These are phyloP conservation scores for Plebejus melissa DNA, from an alignment of 2,888 invertebrate genomes.

Conservation along the genomic window DNA sequence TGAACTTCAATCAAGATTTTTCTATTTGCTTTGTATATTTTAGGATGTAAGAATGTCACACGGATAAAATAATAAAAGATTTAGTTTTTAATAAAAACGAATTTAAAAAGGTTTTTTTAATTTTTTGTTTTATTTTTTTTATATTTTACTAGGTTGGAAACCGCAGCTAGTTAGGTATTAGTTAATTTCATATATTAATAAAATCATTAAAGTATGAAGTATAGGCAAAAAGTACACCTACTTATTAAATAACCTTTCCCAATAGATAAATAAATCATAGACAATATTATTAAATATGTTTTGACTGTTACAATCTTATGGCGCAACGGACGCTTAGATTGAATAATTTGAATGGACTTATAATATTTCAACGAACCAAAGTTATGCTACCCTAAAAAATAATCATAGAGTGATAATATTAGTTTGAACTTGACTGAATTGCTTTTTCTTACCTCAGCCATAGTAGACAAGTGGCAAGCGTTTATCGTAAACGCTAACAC, in stretches of 20 bases:
- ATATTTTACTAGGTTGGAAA: background rate
- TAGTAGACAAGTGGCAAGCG: too few relatives aligned
- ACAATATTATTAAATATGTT: background rate
- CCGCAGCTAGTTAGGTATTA: too few relatives aligned
- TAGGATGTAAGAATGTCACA: background rate
- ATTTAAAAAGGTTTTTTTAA: background rate
- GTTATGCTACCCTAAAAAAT: background rate
- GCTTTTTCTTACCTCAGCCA: too few relatives aligned
- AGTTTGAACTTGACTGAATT: background rate
- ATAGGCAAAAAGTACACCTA: background rate
- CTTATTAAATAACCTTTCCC: background rate
- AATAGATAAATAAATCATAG: background rate
- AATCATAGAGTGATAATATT: background rate
- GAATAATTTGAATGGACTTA: constrained; percentile 4
- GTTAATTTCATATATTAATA: background rate
- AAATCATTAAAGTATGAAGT: background rate
- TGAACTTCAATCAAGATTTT: background rate
- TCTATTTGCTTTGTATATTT: background rate
- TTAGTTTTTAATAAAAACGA: background rate
- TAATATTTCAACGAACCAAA: background rate
- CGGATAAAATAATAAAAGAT: background rate
- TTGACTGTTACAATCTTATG: background rate
- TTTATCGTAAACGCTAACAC: too few relatives aligned
- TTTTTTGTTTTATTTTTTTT: background rate
- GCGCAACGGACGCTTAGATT: background rate